Percentiles rank a stretch among this genome's conserved stretches.
phyloP scores from a whole-genome alignment of 1,140 invertebrate genomes.

The Thaumatotibia leucotreta region DNA sequence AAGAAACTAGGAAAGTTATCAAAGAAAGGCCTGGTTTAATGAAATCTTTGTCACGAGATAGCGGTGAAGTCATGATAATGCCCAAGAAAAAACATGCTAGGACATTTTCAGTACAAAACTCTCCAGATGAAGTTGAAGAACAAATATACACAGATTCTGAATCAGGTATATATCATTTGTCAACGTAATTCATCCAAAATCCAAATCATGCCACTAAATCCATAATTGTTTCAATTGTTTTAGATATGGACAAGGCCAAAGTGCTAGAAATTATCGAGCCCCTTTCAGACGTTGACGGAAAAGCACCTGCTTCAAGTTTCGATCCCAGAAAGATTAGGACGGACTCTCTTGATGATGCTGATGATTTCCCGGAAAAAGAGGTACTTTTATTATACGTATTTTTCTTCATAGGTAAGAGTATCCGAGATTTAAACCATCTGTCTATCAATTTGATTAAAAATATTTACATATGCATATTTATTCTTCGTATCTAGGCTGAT shows the following conservation, averaged over 20 bases:
- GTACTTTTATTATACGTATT: too few species aligned
- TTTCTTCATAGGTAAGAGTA: too few species aligned
- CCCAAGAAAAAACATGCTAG: conserved; percentile 67
- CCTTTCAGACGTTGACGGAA: conserved; percentile 65
- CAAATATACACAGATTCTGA: conserved; percentile 76
- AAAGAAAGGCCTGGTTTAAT: conserved; percentile 59
- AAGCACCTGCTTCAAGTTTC: conserved; percentile 59
- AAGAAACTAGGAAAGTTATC: conserved; percentile 43
- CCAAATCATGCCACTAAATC: neutral
- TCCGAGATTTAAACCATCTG: too few species aligned
- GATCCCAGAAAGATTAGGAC: conserved; percentile 70
- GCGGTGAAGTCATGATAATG: conserved; percentile 65
- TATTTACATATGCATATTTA: too few species aligned
- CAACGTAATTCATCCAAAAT: conserved; percentile 5
- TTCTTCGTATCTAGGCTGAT: too few species aligned
- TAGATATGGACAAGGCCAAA: conserved; percentile 75
- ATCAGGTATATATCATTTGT: conserved; percentile 72
- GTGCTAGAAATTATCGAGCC: conserved; percentile 75
- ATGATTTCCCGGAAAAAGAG: conserved; percentile 75
- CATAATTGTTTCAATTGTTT: conserved; percentile 25
- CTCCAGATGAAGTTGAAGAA: conserved; percentile 75
- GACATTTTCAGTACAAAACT: conserved; percentile 75
- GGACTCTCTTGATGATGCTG: conserved; percentile 73
- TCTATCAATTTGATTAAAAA: too few species aligned
- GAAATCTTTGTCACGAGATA: conserved; percentile 66